These are phyloP conservation scores for Petrolisthes manimaculis DNA, from an alignment of 2,888 invertebrate species.

Conservation along the genomic window DNA sequence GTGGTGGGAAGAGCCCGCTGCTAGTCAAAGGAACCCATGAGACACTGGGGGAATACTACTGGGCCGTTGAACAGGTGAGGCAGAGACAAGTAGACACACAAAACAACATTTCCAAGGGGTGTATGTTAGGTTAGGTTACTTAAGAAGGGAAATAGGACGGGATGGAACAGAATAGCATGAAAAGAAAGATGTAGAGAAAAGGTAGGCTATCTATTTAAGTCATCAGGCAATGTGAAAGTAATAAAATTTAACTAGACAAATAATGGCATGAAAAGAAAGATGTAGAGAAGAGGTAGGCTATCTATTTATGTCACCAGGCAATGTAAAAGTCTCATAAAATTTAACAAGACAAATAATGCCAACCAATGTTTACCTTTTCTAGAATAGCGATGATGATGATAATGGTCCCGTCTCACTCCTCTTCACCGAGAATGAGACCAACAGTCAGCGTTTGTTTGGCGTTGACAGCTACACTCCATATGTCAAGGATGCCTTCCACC, in stretches of 20 bases:
- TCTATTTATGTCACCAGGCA: no score
- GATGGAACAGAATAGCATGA: no score
- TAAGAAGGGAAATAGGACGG: no score
- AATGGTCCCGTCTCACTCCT: conserved; percentile 66
- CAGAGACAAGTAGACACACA: no score
- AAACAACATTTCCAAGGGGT: no score
- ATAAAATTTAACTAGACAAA: neutral
- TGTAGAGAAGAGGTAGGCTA: no score
- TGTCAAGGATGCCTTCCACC: conserved; percentile 58
- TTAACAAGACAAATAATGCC: neutral
- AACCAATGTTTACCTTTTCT: neutral
- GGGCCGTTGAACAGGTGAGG: conserved; percentile 58
- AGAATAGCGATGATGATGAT: neutral
- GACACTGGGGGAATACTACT: conserved; percentile 66
- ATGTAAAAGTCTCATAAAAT: no score
- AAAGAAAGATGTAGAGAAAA: no score
- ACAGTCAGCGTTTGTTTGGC: conserved; percentile 67
- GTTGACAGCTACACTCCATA: conserved; percentile 53
- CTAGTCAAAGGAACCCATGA: conserved; percentile 68
- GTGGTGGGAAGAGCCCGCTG: no score
- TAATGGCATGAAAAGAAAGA: neutral
- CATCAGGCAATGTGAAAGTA: no score
- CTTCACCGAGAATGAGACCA: conserved; percentile 70
- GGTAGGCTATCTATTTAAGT: no score
- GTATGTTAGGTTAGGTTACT: no score